phyloP scores from a whole-genome alignment of 2,888 invertebrate genomes.

The Drosophila aldrichi region DNA sequence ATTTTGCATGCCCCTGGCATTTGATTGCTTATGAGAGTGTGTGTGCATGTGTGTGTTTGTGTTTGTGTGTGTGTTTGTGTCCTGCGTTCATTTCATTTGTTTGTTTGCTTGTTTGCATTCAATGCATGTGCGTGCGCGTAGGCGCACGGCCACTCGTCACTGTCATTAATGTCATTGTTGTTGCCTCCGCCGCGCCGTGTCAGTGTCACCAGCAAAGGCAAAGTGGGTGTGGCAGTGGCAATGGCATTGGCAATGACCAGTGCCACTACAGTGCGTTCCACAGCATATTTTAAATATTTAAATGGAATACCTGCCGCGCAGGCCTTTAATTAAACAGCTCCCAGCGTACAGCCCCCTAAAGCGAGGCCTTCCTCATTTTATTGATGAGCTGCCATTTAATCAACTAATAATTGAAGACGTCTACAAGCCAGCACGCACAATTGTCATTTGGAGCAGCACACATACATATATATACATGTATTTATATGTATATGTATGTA shows the following conservation, averaged over 20 bases:
- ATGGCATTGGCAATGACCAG: constrained; percentile 31
- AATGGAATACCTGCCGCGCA: constrained; percentile 48
- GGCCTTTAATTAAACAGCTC: constrained; percentile 64
- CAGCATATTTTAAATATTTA: constrained; percentile 71
- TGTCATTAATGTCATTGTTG: constrained; percentile 76
- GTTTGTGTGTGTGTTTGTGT: constrained; percentile 6
- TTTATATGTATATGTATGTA: background rate
- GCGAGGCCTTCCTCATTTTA: constrained; percentile 39
- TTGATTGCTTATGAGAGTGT: constrained; percentile 20
- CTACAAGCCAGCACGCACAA: constrained; percentile 66
- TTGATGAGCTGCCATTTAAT: constrained; percentile 53
- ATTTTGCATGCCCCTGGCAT: constrained; percentile 36
- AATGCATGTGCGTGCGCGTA: constrained; percentile 63
- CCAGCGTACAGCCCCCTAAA: constrained; percentile 5
- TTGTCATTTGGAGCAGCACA: constrained; percentile 51
- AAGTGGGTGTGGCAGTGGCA: constrained; percentile 8
- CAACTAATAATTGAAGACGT: constrained; percentile 53
- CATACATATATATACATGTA: background rate
- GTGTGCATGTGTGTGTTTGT: background rate
- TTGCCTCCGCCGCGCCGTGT: constrained; percentile 16
- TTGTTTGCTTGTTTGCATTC: constrained; percentile 54
- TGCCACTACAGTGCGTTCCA: constrained; percentile 18
- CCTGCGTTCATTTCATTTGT: constrained; percentile 35
- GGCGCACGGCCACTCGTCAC: constrained; percentile 66
- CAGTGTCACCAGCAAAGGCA: constrained; percentile 15